Base-by-base conservation (phyloP, 2,797 vertebrate species). In the Eremophila alpestris region DNA sequence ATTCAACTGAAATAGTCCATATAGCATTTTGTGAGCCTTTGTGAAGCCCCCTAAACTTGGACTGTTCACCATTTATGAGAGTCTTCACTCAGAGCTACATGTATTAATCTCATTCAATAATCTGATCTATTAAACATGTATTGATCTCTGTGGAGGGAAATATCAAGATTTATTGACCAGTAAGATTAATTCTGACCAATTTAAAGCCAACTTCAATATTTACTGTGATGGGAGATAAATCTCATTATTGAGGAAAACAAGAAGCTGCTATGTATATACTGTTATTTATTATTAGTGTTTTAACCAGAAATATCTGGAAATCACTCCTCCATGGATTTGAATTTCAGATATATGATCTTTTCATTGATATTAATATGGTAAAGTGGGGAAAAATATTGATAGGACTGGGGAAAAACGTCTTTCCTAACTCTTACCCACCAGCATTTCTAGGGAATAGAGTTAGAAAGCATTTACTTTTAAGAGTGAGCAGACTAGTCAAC, bases 101-200 rank as follows among this genome's bases (percentile, higher is more conserved):
- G 82, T 77, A 90, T 76, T 82, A 68, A 48, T 90, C 87, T 86
- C 26, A 32, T 74, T 90, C 60, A 74, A 79, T 90, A 87, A 95
- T 70, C 56, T 82, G 74, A 88, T 87, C 52, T 55, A 95, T 58
- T 86, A 94, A 94, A 73, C 38, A 77, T 16, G 2, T 76, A 93
- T 90, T 80, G 89, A 91, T 84, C 43, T 82, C 67, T 68, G 59
- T 74, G 60, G 87, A 79, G 87, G 52, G 15, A 48, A 84, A 93
- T 88, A 95, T 58, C 49, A 94, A 88, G 80, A 91, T 84, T 95
- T 96, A 93, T 93, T 94, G 83, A 67, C 38, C 60, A 79, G 80
- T 91, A 94, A 90, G 77, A 93, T 76, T 82, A 86, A 86, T 94
- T 91, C 59, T 93, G 82, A 94, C 38, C 85, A 91, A 70, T 84